phyloP scores from a whole-genome alignment of 2,797 vertebrate species.

The Trematocara caparti region DNA sequence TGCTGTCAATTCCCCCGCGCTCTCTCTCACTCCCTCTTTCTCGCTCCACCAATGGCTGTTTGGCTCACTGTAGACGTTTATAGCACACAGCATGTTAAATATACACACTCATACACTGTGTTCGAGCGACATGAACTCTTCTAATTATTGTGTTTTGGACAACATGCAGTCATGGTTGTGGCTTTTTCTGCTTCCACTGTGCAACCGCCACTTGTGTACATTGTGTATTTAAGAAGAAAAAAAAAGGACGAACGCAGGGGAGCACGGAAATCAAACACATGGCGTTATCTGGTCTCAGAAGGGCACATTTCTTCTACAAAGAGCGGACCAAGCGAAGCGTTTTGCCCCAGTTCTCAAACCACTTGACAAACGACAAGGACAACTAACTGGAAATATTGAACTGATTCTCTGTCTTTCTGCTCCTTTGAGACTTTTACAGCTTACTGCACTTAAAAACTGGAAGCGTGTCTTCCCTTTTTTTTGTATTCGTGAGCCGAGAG shows the following conservation, averaged over 20 bases:
- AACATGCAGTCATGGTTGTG: constrained; percentile 41
- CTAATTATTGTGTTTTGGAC: constrained; percentile 49
- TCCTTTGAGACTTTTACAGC: constrained; percentile 56
- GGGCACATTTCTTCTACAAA: constrained; percentile 43
- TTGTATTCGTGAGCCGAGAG: constrained; percentile 66
- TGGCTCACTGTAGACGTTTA: constrained; percentile 66
- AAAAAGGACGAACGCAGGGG: constrained; percentile 37
- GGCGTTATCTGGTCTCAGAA: constrained; percentile 26
- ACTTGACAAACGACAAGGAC: constrained; percentile 10
- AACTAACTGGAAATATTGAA: constrained; percentile 43
- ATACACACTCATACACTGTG: constrained; percentile 53
- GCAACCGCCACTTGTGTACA: constrained; percentile 65
- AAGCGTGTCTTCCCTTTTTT: constrained; percentile 56
- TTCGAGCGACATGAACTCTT: constrained; percentile 44
- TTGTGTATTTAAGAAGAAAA: constrained; percentile 64
- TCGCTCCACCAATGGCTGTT: constrained; percentile 67
- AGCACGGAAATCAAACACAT: constrained; percentile 54
- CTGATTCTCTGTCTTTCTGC: constrained; percentile 23
- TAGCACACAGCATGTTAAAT: constrained; percentile 71
- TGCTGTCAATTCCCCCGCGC: constrained; percentile 33
- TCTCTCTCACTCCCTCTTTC: constrained; percentile 29
- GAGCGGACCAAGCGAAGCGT: constrained; percentile 43
- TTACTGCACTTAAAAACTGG: constrained; percentile 72
- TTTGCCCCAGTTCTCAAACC: constrained; percentile 18
- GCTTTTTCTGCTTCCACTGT: constrained; percentile 60